Conservation (phyloP, 2,888 invertebrate genomes). For the Poecilus cupreus region DNA sequence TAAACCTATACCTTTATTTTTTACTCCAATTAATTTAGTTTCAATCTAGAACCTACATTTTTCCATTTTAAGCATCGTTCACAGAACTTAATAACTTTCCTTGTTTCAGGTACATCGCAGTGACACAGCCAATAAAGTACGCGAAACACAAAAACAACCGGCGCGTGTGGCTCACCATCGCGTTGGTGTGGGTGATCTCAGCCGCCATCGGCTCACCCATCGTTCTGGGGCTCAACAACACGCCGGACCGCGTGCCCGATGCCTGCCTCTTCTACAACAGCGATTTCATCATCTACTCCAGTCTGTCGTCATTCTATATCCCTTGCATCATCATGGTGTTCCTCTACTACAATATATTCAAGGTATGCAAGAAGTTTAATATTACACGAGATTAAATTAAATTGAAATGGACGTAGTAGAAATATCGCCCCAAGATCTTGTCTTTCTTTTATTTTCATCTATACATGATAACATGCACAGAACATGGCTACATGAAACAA, state of each 20-base stretch:
- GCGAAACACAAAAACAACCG: conserved; percentile 98
- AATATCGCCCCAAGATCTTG: too few species aligned
- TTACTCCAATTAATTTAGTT: too few species aligned
- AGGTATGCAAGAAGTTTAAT: too few species aligned
- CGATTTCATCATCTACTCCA: conserved; percentile 98
- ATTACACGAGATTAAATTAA: too few species aligned
- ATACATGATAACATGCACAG: too few species aligned
- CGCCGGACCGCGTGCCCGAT: conserved; percentile 87
- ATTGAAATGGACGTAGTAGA: too few species aligned
- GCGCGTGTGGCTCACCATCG: conserved; percentile 95
- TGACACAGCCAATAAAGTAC: conserved; percentile 99
- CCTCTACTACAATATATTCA: conserved; percentile 97
- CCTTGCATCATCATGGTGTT: conserved; percentile 99
- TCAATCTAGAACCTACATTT: too few species aligned
- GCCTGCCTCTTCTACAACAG: conserved; percentile 98
- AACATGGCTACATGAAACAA: too few species aligned
- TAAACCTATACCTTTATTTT: too few species aligned
- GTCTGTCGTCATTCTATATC: conserved; percentile 98
- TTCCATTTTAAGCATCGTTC: too few species aligned
- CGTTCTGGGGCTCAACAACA: conserved; percentile 95
- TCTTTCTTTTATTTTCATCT: too few species aligned
- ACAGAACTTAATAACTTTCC: too few species aligned
- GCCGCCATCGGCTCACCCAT: conserved; percentile 97
- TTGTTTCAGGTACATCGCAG: conserved; percentile 94
- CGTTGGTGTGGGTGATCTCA: conserved; percentile 96